Base-by-base conservation (phyloP, 2,888 invertebrate species). In the Drosophila colorata region DNA sequence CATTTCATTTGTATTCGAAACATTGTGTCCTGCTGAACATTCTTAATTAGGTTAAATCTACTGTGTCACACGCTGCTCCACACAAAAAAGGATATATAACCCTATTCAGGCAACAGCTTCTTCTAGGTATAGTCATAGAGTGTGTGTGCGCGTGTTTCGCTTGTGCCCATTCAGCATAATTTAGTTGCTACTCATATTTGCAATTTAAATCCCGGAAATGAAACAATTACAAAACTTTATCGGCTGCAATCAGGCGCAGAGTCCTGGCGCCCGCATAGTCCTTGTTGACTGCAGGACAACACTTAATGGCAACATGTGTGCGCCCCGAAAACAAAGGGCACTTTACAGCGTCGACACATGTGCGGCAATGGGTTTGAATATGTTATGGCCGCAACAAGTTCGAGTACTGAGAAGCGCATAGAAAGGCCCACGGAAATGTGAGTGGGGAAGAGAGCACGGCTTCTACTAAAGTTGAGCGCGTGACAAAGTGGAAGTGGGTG, bases 41-140 rank as follows among this genome's bases (percentile, higher is more conserved):
- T 90, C 90, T 90, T 90, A 90, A 90, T 90, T 90, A 90, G 90
- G 90, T 90, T 90, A 90, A 91, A 89, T 91, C 90, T 89, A 89
- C 90, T 89, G 88, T 83, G 80, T 80, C 61, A 66, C 77, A 85
- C 85, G 64, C 77, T 57, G 67, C 72, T 67, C 56, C 57, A 14
- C 51, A 41, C 53, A 55, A 35, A 48, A 74, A 55, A 60, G 68
- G 67, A 75, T 78, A 63, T 74, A 40, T 53, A 68, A 55, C 81
- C 69, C 63, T n/a, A 51, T 65, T 71, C 58, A 63, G 46, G 43
- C 43, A 16, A 14, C 33, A 35, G n/a, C 41, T 28, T 18, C 59
- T 43, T 18, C 40, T 25, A 41, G 14, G 31, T 31, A 56, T 13
- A 35, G 20, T 8, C n/a, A 31, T 31, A n/a, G 13, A 35, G n/a